A percentile compares a stretch with the other conserved stretches of the same genome.
phyloP scores from a whole-genome alignment of 1,140 invertebrate species.

The Sinonovacula constricta region DNA sequence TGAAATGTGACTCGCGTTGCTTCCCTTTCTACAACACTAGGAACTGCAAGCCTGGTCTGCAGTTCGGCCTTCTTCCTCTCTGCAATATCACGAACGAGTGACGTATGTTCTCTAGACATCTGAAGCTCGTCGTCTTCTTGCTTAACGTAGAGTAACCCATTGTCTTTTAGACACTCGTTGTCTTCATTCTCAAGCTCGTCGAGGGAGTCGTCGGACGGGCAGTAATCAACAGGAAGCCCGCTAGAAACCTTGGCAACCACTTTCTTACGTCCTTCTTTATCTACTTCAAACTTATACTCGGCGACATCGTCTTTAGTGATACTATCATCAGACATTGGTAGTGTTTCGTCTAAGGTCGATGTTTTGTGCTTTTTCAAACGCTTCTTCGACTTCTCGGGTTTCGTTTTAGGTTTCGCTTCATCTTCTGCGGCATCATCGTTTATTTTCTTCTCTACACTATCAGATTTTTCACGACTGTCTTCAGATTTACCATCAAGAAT shows the following conservation, averaged over 20 bases:
- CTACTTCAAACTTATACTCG: slow-evolving; percentile 21
- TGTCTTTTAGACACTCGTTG: slow-evolving; percentile 19
- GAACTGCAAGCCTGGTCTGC: neutral
- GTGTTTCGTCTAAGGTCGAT: slow-evolving; percentile 35
- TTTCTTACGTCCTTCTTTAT: slow-evolving; percentile 30
- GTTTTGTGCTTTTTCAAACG: neutral
- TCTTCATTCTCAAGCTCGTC: slow-evolving; percentile 29
- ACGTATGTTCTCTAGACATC: slow-evolving; percentile 14
- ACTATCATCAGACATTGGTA: slow-evolving; percentile 37
- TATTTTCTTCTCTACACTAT: neutral
- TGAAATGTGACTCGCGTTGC: neutral
- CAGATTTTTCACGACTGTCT: neutral
- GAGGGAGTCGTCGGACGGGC: slow-evolving; percentile 22
- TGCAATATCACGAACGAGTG: slow-evolving; percentile 16
- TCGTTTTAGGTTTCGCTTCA: neutral
- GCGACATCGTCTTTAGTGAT: slow-evolving; percentile 37
- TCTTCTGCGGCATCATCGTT: neutral
- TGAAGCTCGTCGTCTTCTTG: slow-evolving; percentile 7
- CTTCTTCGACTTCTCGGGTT: slow-evolving; percentile 8
- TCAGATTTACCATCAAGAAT: neutral
- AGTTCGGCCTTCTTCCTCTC: slow-evolving; percentile 3
- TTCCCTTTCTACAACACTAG: neutral
- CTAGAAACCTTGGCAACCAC: slow-evolving; percentile 32
- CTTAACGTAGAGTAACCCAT: no score
- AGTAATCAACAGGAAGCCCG: slow-evolving; percentile 6